phyloP scores from a whole-genome alignment of 2,888 invertebrate genomes.

The Tillus elongatus region DNA sequence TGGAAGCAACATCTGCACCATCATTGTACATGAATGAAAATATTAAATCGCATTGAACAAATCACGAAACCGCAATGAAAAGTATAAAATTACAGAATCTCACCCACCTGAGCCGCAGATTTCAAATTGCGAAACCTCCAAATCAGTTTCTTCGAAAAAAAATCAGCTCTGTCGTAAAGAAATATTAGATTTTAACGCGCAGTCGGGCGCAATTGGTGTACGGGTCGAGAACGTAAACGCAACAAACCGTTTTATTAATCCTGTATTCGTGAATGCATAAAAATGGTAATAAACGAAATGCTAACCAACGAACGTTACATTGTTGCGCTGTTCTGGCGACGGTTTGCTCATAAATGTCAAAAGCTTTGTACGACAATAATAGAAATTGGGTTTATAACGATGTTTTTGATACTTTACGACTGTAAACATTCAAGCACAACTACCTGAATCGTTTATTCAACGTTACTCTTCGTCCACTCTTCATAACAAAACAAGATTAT shows the following conservation, averaged over 20 bases:
- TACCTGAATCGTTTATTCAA: too few relatives aligned
- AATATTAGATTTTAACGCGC: constrained; percentile 1
- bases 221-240: too few relatives aligned
- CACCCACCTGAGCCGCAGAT: constrained; percentile 3
- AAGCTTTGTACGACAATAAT: too few relatives aligned
- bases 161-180: constrained; percentile 2
- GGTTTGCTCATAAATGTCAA: constrained; percentile 3
- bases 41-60: too few relatives aligned
- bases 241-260: constrained; percentile 1
- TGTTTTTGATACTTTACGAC: too few relatives aligned
- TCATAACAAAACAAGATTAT: too few relatives aligned
- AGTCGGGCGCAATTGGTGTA: too few relatives aligned
- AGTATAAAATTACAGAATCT: constrained; percentile 3
- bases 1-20: not conserved
- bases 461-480: too few relatives aligned
- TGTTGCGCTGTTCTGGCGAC: not conserved
- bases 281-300: not conserved
- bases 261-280: constrained; percentile 1
- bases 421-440: too few relatives aligned
- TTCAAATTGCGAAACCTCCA: not conserved
- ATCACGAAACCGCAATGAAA: constrained; percentile 2
- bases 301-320: too few relatives aligned
- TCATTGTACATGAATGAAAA: constrained; percentile 1
- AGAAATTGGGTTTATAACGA: too few relatives aligned
- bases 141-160: not conserved